Base-by-base conservation (phyloP, 2,888 invertebrate species). In the Arrhopalites spinosus region DNA sequence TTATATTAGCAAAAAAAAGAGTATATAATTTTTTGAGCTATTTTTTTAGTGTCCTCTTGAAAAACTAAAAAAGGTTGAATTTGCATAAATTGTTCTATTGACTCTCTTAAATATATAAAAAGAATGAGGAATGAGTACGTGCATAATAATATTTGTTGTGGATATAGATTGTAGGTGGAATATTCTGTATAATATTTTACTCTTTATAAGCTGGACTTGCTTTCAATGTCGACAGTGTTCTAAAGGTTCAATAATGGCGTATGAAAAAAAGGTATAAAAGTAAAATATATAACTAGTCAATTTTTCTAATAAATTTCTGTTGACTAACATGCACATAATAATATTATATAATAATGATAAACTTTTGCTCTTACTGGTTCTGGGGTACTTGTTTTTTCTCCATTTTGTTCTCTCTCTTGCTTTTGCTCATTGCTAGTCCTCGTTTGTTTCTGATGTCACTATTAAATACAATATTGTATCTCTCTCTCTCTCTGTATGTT, bases 281-380 rank as follows among this genome's bases (percentile, higher is more conserved):
- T 59, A 59, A 25, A 3, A 25, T 59, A 59, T 59, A n/a, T n/a
- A n/a, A n/a, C n/a, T n/a, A 23, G 59, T 59, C 59, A 59, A 59
- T 59, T 59, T 59, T 59, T 25, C 59, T 25, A 59, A 27, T 59
- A 59, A 59, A 25, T 59, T 59, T 53, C 7, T 53, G 50, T 53
- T 23, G 23, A 11, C 53, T 50, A 50, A 17, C 15, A 47, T 47
- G 2, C 8, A 53, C n/a, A 53, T n/a, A n/a, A 20, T 36, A 36
- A 20, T 53, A 20, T 53, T n/a, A 20, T 53, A 53, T 3, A 23
- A 53, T 53, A 53, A 3, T 53, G n/a, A 53, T 53, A 50, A 20
- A 50, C 36, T 36, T 11, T 36, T 36, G 36, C 5, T 36, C 36
- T 36, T 36, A 3, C 5, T 36, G n/a, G n/a, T n/a, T n/a, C n/a